Evolutionary conservation across 2,797 vertebrate genomes (phyloP), one percentile per base, ranked within the genome.

Genomic region (Coendou prehensilis): DNA sequence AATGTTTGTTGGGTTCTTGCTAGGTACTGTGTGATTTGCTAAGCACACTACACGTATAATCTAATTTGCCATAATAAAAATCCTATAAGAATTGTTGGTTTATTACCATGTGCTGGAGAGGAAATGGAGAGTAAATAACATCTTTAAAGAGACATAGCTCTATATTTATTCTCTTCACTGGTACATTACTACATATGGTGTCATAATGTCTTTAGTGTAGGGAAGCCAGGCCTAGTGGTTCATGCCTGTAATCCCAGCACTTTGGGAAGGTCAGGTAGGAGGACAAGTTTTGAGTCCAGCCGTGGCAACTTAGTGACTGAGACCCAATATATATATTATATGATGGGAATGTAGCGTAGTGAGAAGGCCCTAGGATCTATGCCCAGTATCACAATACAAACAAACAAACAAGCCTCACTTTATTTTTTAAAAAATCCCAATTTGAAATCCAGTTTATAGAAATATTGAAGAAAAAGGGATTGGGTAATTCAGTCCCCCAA

Each of bases 61-160:
- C n/a, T 94, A 83, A 96, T 80, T 90, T 76, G 54, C 82, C 50
- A 14, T 96, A 91, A 80, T 79, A 96, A 97, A 93, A 89, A 71
- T 81, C 89, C 87, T 69, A 9, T 71, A 92, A 85, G 79, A 78
- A 80, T 94, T 90, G 76, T 71, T 87, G 71, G 85, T 94, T 88
- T 87, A 90, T 93, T 92, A 91, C 84, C 17, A 30, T 52, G 50
- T 90, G 30, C 71, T 81, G 57, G 67, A 50, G 76, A 89, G 63
- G 86, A 87, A 75, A 45, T 64, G 20, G 47, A 84, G 71, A 57
- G 26, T 30, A 94, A 73, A 50, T 61, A 81, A 63, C 73, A 73
- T 87, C 33, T 88, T 92, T 54, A 61, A 67, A 93, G 81, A 10
- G 26, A 59, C 8, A 59, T 5, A 75, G 73, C 20, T 91, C 61